Base-by-base conservation (phyloP, 2,113 vertebrate genomes). In the Lathamus discolor region DNA sequence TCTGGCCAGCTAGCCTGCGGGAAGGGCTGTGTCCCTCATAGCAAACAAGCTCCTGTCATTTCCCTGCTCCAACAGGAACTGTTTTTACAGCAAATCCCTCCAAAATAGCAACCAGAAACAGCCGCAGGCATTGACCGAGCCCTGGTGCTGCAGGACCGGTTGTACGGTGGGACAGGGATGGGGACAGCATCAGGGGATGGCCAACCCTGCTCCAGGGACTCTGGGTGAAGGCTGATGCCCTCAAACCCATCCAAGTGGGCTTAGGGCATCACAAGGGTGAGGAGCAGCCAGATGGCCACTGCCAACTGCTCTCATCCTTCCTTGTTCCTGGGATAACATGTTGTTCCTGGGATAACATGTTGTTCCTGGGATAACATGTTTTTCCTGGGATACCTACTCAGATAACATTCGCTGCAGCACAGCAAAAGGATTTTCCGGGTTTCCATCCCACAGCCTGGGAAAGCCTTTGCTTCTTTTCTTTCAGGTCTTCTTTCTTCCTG, bases 51-150 rank as follows among this genome's bases (percentile, higher is more conserved):
- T 83, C 33, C 77, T 72, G 69, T 23, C 13, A 83, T 84, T 82
- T 54, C 33, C 20, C 37, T 6, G 0, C 28, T 74, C 33, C 44
- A 46, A 28, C 67, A 43, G 66, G 49, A 86, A 37, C 52, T 96
- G 48, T 83, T 92, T 96, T 91, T 62, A 57, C 76, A 90, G 81
- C 33, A 85, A 94, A 85, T 39, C 63, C 64, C 87, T 93, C 88
- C 54, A 63, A 84, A 95, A 95, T 84, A 94, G 89, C 83, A 91
- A 86, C 68, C 64, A 51, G 78, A 39, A 86, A 76, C 35, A 44
- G 31, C 85, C 10, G 4, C 2, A 1, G 68, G 92, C 23, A 1
- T 28, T 4, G 2, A 6, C 82, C 24, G 8, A 69, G 78, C 75
- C 82, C 82, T 13, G 39, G 52, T 35, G 85, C 82, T 79, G 88